Evolutionary conservation across 2,113 vertebrate species (phyloP).

Genomic region (Phodopus roborovskii): DNA sequence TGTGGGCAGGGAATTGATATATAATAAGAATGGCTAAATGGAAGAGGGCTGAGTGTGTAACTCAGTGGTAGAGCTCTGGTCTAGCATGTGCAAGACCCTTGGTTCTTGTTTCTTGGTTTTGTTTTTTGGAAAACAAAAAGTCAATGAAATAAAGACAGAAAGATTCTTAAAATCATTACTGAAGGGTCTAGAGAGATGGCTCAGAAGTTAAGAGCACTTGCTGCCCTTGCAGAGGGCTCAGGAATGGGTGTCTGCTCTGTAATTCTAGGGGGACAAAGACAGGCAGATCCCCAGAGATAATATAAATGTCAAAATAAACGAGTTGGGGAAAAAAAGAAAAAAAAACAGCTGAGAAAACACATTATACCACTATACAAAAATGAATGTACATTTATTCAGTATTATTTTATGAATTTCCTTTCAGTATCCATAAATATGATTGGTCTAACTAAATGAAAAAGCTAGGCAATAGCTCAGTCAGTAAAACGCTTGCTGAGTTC

Average conservation of each 20-base stretch:
- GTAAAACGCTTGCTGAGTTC: background rate
- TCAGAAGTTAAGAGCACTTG: background rate
- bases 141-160: background rate
- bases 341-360: background rate
- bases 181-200: background rate
- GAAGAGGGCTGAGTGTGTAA: background rate
- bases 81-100: background rate
- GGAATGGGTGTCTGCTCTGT: too few relatives aligned
- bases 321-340: background rate
- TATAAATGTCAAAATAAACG: background rate
- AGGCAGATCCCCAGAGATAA: background rate
- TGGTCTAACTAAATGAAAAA: background rate
- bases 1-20: background rate
- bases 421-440: background rate
- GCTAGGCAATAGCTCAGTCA: background rate
- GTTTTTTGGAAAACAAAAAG: background rate
- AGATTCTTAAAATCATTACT: background rate
- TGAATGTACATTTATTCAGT: too few relatives aligned
- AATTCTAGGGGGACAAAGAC: background rate
- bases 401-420: background rate
- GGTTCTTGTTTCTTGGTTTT: too few relatives aligned
- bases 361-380: background rate
- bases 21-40: background rate
- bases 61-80: background rate
- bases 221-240: background rate